These are phyloP conservation scores for Drosophila tsacasi DNA, from an alignment of 1,140 invertebrate genomes.

Conservation along the genomic window DNA sequence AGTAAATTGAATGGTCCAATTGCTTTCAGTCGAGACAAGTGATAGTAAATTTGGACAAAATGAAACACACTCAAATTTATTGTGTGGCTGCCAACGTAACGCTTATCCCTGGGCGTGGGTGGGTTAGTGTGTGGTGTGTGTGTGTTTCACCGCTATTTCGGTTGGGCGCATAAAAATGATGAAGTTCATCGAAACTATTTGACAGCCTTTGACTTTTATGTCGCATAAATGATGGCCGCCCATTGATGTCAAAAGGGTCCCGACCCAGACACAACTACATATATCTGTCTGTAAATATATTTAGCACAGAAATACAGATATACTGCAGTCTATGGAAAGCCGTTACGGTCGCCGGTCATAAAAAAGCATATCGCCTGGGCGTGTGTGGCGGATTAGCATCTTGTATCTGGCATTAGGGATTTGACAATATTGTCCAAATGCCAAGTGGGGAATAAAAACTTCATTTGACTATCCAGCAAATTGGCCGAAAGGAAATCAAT, in stretches of 20 bases:
- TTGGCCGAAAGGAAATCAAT: background rate
- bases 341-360: slow-evolving; percentile 43
- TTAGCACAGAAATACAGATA: background rate
- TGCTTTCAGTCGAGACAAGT: slow-evolving; percentile 66
- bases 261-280: slow-evolving; percentile 22
- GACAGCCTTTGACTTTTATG: slow-evolving; percentile 70
- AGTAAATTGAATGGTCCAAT: slow-evolving; percentile 75
- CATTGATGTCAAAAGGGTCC: slow-evolving; percentile 52
- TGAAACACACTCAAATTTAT: slow-evolving; percentile 73
- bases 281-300: background rate
- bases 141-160: slow-evolving; percentile 7
- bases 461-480: slow-evolving; percentile 7
- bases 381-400: slow-evolving; percentile 54
- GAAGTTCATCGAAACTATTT: slow-evolving; percentile 81
- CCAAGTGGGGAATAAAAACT: background rate
- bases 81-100: slow-evolving; percentile 58
- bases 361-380: slow-evolving; percentile 31
- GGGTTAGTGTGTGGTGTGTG: slow-evolving; percentile 4
- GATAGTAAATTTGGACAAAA: slow-evolving; percentile 73
- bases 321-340: slow-evolving; percentile 25
- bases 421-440: slow-evolving; percentile 33
- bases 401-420: slow-evolving; percentile 34
- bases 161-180: slow-evolving; percentile 61
- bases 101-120: slow-evolving; percentile 30
- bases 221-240: slow-evolving; percentile 55